Percentiles rank a stretch among this genome's conserved stretches.
phyloP scores from a whole-genome alignment of 2,888 invertebrate species.

The Panopea generosa region DNA sequence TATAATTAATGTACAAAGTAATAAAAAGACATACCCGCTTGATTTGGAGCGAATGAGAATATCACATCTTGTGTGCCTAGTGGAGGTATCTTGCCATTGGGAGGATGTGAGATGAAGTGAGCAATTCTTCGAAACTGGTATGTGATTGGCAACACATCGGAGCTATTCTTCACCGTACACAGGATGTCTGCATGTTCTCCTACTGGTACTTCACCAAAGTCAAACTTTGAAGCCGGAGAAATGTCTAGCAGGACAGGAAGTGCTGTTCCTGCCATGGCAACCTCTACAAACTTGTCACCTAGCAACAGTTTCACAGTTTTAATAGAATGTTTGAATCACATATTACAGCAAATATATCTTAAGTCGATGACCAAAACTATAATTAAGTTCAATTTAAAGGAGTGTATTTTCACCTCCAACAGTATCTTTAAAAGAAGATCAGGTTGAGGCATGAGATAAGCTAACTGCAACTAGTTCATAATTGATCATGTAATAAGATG shows the following conservation, averaged over 20 bases:
- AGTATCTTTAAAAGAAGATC: too few species aligned
- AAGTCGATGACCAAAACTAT: too few species aligned
- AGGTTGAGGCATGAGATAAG: too few species aligned
- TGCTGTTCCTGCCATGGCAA: constrained; percentile 85
- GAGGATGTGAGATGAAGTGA: constrained; percentile 82
- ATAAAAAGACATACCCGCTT: constrained; percentile 80
- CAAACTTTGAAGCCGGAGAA: constrained; percentile 78
- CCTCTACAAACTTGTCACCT: constrained; percentile 76
- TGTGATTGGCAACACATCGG: constrained; percentile 77
- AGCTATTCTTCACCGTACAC: constrained; percentile 82
- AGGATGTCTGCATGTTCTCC: constrained; percentile 81
- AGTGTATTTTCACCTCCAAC: too few species aligned
- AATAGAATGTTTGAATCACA: too few species aligned
- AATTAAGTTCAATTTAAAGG: too few species aligned
- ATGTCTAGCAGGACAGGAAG: constrained; percentile 83
- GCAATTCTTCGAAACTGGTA: constrained; percentile 84
- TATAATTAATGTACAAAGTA: too few species aligned
- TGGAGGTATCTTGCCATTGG: constrained; percentile 81
- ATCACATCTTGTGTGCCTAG: constrained; percentile 80
- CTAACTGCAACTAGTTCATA: too few species aligned
- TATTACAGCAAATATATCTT: too few species aligned
- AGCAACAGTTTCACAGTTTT: too few species aligned
- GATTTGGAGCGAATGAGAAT: constrained; percentile 84
- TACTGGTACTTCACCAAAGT: constrained; percentile 83
- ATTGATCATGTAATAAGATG: too few species aligned